Evolutionary conservation across 2,888 invertebrate species (phyloP), one percentile per base, ranked within the genome.

Genomic region (Reticulitermes lucifugus): DNA sequence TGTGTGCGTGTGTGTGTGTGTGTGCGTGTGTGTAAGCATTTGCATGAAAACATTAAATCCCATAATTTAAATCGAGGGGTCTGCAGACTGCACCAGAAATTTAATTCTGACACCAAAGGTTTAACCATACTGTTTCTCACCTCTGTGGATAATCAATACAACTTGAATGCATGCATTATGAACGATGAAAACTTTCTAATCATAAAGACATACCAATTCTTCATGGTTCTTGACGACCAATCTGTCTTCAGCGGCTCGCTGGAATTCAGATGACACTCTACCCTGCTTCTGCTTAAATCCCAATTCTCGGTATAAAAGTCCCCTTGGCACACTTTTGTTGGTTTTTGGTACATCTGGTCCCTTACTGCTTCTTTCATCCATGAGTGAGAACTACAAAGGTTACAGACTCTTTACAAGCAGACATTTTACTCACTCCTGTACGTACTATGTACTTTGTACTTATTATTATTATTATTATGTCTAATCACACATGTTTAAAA

Each of bases 191-290:
- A 43, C 25, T 6, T 22, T 25, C n/a, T 46, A 46, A 46, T 12
- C 46, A 46, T 46, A 12, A 46, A 46, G 10, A 89, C 92, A 91
- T 90, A 95, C 95, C 91, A 94, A 92, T 90, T 94, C 94, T 88
- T 93, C 92, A 87, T 93, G 92, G 88, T 90, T 89, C 87, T 94
- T 94, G 87, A 92, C 91, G 29, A 95, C 93, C 86, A 95, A 91
- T 88, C 93, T 93, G 88, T 93, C 94, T 89, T 95, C 95, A n/a
- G 95, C 95, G 87, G 92, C 91, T 88, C 92, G 92, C 89, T 94
- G 93, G 86, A 94, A 91, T 77, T 93, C 93, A 83, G 85, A 85
- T 6, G 89, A 85, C 43, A 88, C 88, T 12, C 87, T 86, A 79
- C 86, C 87, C 22, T 80, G 79, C 60, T 85, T 86, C 35, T 80